Evolutionary conservation across 2,888 invertebrate genomes (phyloP), one percentile per base, ranked within the genome.

Genomic region (Drosophila subsilvestris): DNA sequence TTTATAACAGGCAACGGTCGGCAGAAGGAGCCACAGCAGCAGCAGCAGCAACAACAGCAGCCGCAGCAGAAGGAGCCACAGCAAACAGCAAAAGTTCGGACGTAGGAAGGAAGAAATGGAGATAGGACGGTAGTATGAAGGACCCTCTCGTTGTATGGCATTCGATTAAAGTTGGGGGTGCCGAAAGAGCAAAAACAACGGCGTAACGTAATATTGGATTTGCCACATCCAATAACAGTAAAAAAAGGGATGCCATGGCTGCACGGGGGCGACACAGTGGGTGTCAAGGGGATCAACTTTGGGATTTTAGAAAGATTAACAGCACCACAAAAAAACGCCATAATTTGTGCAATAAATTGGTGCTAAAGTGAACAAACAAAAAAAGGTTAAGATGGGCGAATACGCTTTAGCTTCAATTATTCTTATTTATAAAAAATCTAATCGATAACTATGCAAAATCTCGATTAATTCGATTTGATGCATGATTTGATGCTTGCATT

Each of bases 81-180:
- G 37, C 14, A 32, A 32, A 5, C 32, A 37, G 37, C 37, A 14
- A 37, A 37, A 37, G 2, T 37, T 37, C 51, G 44, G 27, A 27
- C 32, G n/a, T 12, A 4, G 53, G 29, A 57, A 17, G 37, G 57
- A 59, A 27, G 27, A 32, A 14, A 2, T 37, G 37, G 14, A 14
- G 37, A 37, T 37, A n/a, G 37, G 37, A 37, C 14, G 22, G n/a
- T 0, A 42, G 45, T 25, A n/a, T 54, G 18, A 25, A 18, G 44
- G 18, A 49, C 32, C 18, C 27, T 49, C 49, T n/a, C 37, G 17
- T 32, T 62, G 80, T 70, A 47, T 45, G 55, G 45, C 18, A 70
- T 82, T 74, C 80, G 80, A 80, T 83, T 79, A 80, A 79, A 79
- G 65, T 44, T 29, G 12, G 37, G 62, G 12, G 37, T 47, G 62